Conservation (phyloP, 2,113 vertebrate species). For the Girardinichthys multiradiatus region DNA sequence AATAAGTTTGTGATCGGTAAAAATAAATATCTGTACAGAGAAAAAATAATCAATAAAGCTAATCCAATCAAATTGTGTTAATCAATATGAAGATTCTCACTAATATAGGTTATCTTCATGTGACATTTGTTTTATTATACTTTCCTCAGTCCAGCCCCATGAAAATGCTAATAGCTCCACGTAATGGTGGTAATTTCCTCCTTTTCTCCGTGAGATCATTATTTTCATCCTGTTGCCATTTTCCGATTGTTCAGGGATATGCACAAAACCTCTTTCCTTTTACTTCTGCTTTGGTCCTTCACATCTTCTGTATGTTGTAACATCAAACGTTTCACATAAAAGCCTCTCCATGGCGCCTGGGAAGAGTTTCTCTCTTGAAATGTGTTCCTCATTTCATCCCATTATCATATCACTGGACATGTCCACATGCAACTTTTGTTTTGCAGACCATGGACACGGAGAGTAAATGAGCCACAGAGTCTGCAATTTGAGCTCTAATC, state of each 20-base stretch:
- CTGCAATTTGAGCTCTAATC: slow-evolving; percentile 78
- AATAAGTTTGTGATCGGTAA: too few species aligned
- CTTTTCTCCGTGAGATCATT: background rate
- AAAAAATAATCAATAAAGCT: too few species aligned
- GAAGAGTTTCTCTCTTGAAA: slow-evolving; percentile 57
- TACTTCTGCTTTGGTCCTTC: slow-evolving; percentile 26
- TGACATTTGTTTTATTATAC: slow-evolving; percentile 13
- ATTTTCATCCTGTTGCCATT: background rate
- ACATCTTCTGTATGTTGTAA: slow-evolving; percentile 47
- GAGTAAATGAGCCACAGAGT: slow-evolving; percentile 77
- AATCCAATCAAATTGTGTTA: too few species aligned
- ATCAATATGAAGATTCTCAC: background rate
- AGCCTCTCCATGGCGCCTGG: slow-evolving; percentile 45
- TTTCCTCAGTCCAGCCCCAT: background rate
- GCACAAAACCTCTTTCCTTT: slow-evolving; percentile 34
- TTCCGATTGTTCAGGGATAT: slow-evolving; percentile 5
- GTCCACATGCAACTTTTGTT: slow-evolving; percentile 73
- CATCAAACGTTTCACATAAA: slow-evolving; percentile 68
- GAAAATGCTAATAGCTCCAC: background rate
- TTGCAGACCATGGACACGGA: slow-evolving; percentile 68
- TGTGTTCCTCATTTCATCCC: slow-evolving; percentile 78
- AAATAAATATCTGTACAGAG: too few species aligned
- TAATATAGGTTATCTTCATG: background rate
- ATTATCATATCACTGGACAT: slow-evolving; percentile 76
- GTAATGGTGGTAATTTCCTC: background rate